Conservation (phyloP, 2,797 vertebrate genomes). For the Martes flavigula region DNA sequence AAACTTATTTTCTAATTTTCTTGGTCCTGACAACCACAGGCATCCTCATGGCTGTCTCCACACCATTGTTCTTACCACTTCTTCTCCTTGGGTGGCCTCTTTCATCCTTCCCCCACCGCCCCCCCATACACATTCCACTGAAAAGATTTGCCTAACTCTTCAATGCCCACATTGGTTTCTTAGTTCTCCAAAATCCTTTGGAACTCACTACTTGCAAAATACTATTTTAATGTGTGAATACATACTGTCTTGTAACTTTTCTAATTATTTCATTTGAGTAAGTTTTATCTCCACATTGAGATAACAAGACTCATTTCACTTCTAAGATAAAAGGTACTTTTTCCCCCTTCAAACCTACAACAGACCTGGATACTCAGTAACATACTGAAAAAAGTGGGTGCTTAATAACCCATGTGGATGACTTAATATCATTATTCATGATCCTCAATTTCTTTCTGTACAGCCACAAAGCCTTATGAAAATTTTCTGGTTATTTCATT, state of each 20-base stretch:
- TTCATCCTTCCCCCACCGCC: neutral
- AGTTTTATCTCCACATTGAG: conserved; percentile 8
- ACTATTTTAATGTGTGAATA: neutral
- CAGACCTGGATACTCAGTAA: conserved; percentile 8
- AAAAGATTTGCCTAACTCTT: conserved; percentile 22
- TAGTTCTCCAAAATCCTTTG: conserved; percentile 30
- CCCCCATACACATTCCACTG: neutral
- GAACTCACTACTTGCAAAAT: conserved; percentile 8
- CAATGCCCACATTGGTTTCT: conserved; percentile 22
- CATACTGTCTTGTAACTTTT: neutral
- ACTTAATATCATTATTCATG: conserved; percentile 71
- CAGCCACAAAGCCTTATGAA: conserved; percentile 54
- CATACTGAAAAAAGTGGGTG: conserved; percentile 27
- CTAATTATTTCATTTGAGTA: conserved; percentile 32
- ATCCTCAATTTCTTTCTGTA: conserved; percentile 48
- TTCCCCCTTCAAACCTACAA: conserved; percentile 31
- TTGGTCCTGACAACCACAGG: neutral
- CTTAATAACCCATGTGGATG: conserved; percentile 43
- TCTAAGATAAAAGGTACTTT: conserved; percentile 14
- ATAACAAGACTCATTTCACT: conserved; percentile 44
- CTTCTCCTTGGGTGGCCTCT: neutral
- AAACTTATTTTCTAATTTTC: neutral
- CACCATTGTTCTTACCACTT: conserved; percentile 14
- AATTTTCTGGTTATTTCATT: conserved; percentile 62
- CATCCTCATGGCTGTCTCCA: neutral